phyloP scores from a whole-genome alignment of 2,797 vertebrate species.

The Discoglossus pictus region DNA sequence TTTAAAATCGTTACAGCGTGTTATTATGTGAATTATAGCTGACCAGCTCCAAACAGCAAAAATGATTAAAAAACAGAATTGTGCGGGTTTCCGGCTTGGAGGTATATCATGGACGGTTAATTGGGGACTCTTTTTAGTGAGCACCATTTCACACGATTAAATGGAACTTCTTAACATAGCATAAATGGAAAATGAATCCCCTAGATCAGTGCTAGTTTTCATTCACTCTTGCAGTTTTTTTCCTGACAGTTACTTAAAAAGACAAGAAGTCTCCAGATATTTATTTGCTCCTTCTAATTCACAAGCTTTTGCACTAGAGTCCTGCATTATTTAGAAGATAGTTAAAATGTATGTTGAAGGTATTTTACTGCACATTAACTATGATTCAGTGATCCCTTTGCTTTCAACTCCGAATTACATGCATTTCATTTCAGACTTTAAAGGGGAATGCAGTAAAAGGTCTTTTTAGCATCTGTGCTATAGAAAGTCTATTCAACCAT shows the following conservation, averaged over 20 bases:
- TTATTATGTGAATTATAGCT: slow-evolving; percentile 48
- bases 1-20: slow-evolving; percentile 3
- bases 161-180: slow-evolving; percentile 55
- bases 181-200: slow-evolving; percentile 58
- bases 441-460: slow-evolving; percentile 17
- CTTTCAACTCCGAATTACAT: slow-evolving; percentile 51
- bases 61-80: slow-evolving; percentile 29
- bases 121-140: slow-evolving; percentile 53
- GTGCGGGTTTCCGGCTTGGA: slow-evolving; percentile 44
- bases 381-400: slow-evolving; percentile 46
- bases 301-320: slow-evolving; percentile 51
- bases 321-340: slow-evolving; percentile 58
- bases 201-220: slow-evolving; percentile 50
- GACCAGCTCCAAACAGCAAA: slow-evolving; percentile 43
- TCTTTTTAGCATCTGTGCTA: slow-evolving; percentile 7
- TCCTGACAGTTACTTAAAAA: slow-evolving; percentile 63
- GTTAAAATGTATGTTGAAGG: slow-evolving; percentile 61
- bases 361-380: slow-evolving; percentile 53
- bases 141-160: slow-evolving; percentile 63
- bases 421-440: slow-evolving; percentile 47
- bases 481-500: slow-evolving; percentile 17
- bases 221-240: slow-evolving; percentile 53
- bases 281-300: slow-evolving; percentile 61
- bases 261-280: slow-evolving; percentile 63
- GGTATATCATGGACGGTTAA: slow-evolving; percentile 55